Evolutionary conservation across 2,113 vertebrate species (phyloP).

Genomic region (Fregetta grallaria): DNA sequence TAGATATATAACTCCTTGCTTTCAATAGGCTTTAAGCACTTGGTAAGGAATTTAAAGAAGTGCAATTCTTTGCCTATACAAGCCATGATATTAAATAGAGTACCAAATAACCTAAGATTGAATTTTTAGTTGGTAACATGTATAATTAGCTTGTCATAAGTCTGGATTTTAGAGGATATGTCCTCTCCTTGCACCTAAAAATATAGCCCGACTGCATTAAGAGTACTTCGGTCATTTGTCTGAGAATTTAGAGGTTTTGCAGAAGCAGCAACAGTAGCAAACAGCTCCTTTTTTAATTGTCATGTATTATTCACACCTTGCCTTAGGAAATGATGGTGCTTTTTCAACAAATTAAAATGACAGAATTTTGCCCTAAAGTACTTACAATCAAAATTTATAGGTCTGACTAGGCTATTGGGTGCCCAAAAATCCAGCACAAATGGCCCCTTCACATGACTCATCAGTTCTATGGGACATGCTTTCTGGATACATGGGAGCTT

Average conservation of each 20-base stretch:
- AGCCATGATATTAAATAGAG: background rate
- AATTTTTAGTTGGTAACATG: background rate
- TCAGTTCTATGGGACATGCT: background rate
- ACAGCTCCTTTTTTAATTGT: constrained; percentile 24
- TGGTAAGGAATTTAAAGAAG: background rate
- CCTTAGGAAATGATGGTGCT: background rate
- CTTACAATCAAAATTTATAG: constrained; percentile 35
- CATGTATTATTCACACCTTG: constrained; percentile 38
- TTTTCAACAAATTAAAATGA: constrained; percentile 53
- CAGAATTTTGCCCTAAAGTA: constrained; percentile 20
- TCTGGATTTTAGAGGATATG: background rate
- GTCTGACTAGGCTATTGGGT: background rate
- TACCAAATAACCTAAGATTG: background rate
- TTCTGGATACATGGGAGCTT: background rate
- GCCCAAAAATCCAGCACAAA: constrained; percentile 35
- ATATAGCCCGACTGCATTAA: background rate
- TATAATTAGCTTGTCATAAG: background rate
- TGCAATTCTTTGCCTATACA: background rate
- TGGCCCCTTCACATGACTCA: background rate
- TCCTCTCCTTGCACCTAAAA: background rate
- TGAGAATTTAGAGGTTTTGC: background rate
- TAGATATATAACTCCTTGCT: background rate
- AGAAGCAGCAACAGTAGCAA: constrained; percentile 12
- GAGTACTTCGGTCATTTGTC: background rate
- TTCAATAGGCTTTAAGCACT: background rate